Evolutionary conservation across 2,113 vertebrate species (phyloP).

Genomic region (Osmerus mordax): DNA sequence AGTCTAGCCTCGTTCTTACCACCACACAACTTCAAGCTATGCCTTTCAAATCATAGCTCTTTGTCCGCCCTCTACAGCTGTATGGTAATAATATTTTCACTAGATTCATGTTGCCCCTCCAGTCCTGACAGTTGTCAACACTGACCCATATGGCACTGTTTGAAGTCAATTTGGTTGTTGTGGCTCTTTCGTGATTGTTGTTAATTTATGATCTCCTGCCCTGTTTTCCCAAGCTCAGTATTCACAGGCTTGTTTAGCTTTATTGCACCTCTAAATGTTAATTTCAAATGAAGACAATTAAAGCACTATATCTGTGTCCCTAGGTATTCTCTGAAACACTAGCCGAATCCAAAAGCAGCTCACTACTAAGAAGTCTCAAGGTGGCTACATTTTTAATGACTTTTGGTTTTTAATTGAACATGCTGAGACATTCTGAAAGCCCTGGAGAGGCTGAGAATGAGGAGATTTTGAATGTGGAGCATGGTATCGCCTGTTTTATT

Average conservation of each 20-base stretch:
- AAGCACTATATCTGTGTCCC: constrained; percentile 23
- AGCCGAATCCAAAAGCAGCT: constrained; percentile 29
- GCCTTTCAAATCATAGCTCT: constrained; percentile 10
- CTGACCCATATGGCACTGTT: neutral
- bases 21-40: neutral
- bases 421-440: constrained; percentile 43
- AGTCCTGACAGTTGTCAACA: neutral
- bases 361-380: constrained; percentile 15
- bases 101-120: constrained; percentile 15
- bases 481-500: constrained; percentile 26
- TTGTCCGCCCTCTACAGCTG: constrained; percentile 4
- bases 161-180: constrained; percentile 4
- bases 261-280: constrained; percentile 23
- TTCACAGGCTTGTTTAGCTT: constrained; percentile 21
- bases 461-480: constrained; percentile 33
- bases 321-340: constrained; percentile 25
- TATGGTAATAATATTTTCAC: constrained; percentile 6
- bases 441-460: constrained; percentile 34
- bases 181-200: constrained; percentile 8
- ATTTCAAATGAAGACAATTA: constrained; percentile 31
- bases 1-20: neutral
- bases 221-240: constrained; percentile 8
- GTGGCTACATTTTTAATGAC: constrained; percentile 55
- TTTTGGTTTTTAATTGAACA: constrained; percentile 52
- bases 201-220: constrained; percentile 4